These are phyloP conservation scores for Propsilocerus akamusi DNA, from an alignment of 1,140 invertebrate species.

Conservation along the genomic window DNA sequence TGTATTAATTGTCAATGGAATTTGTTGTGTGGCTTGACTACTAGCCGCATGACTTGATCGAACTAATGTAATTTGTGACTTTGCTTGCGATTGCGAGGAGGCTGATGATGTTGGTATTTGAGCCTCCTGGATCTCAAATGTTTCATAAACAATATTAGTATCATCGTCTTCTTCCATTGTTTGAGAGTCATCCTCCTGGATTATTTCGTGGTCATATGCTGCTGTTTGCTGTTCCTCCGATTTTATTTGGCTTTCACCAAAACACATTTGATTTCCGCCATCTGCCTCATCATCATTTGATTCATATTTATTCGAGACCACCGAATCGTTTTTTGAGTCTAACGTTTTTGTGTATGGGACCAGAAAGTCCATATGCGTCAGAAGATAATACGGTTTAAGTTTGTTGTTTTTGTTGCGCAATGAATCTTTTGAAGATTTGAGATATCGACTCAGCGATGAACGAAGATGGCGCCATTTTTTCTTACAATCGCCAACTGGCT, in stretches of 20 bases:
- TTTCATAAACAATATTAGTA: neutral
- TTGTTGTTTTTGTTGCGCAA: neutral
- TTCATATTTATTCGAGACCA: neutral
- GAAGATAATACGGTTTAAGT: neutral
- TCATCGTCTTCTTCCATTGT: neutral
- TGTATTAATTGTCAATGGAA: neutral
- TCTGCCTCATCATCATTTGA: neutral
- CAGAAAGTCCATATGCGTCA: neutral
- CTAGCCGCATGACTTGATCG: neutral
- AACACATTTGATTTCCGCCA: too few relatives aligned
- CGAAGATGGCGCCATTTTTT: neutral
- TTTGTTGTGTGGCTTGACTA: neutral
- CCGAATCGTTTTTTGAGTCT: neutral
- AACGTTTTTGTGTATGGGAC: neutral
- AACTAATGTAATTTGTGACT: neutral
- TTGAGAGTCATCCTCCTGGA: neutral
- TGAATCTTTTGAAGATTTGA: neutral
- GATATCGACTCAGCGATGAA: neutral
- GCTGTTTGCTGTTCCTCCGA: neutral
- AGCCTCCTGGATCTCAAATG: neutral
- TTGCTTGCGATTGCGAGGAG: neutral
- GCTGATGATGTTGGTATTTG: neutral
- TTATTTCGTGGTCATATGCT: neutral
- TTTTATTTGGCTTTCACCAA: too few relatives aligned
- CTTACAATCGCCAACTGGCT: neutral